phyloP scores from a whole-genome alignment of 2,797 vertebrate species.

The Malurus leucopterus region DNA sequence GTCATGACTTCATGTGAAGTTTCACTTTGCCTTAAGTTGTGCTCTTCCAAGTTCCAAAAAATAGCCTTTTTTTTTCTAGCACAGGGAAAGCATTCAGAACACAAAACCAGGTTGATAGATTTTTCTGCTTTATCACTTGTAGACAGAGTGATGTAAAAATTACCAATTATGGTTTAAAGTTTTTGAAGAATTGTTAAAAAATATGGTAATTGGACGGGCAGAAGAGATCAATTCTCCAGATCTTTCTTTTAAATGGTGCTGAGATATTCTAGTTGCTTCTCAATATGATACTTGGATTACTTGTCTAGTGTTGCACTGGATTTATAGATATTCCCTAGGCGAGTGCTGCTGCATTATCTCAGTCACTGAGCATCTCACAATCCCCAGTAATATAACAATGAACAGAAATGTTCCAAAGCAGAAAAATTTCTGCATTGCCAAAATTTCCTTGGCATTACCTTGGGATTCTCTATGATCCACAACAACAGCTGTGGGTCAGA shows the following conservation, averaged over 20 bases:
- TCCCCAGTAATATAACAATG: background rate
- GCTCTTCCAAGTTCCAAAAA: background rate
- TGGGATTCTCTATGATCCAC: background rate
- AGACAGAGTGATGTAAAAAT: background rate
- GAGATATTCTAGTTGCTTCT: background rate
- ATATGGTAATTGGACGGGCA: background rate
- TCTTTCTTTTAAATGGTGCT: background rate
- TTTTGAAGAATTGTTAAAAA: background rate
- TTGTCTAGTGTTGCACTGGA: background rate
- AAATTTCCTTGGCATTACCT: background rate
- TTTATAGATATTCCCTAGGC: background rate
- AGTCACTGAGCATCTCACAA: background rate
- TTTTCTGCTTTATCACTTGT: background rate
- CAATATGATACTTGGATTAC: background rate
- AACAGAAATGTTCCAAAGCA: background rate
- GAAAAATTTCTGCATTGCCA: background rate
- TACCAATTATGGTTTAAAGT: background rate
- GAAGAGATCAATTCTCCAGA: background rate
- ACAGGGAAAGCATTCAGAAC: background rate
- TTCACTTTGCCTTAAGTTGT: background rate
- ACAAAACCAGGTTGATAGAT: background rate
- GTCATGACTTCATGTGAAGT: background rate
- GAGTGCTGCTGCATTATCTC: background rate
- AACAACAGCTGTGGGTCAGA: background rate
- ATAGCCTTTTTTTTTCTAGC: background rate